phyloP scores from a whole-genome alignment of 2,113 vertebrate species.

The Rhineura floridana region DNA sequence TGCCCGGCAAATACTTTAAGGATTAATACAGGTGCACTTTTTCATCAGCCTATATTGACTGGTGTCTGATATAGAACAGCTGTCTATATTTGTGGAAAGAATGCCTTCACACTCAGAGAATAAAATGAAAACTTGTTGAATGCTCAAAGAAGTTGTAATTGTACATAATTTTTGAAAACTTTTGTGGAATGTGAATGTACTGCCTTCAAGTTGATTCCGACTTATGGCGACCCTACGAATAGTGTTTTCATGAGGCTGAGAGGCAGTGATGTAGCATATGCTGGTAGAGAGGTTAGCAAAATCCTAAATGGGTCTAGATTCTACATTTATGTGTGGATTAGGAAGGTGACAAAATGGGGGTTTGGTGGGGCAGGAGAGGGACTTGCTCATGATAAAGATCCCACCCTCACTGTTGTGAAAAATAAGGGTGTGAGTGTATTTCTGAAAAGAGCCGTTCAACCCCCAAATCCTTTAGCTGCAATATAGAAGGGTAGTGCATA shows the following conservation, averaged over 20 bases:
- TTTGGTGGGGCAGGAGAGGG: not conserved
- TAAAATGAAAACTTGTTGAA: not conserved
- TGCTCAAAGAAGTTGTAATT: not conserved
- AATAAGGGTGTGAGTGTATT: not conserved
- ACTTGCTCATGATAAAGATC: not conserved
- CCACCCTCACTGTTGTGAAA: not conserved
- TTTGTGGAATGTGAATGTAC: no score
- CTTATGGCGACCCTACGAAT: no score
- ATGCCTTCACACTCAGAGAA: not conserved
- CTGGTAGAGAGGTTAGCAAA: not conserved
- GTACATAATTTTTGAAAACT: not conserved
- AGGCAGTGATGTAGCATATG: not conserved
- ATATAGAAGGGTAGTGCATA: not conserved
- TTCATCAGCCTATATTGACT: not conserved
- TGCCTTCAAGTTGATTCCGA: no score
- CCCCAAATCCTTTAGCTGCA: not conserved
- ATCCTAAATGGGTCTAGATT: not conserved
- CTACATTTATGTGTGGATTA: not conserved
- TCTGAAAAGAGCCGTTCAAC: not conserved
- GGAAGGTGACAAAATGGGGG: not conserved
- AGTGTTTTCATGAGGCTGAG: no score
- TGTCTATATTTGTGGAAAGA: not conserved
- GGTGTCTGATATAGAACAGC: not conserved
- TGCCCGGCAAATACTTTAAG: not conserved
- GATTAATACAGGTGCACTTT: not conserved